These are phyloP conservation scores for Clusia tigrina DNA, from an alignment of 2,888 invertebrate genomes.

Conservation along the genomic window DNA sequence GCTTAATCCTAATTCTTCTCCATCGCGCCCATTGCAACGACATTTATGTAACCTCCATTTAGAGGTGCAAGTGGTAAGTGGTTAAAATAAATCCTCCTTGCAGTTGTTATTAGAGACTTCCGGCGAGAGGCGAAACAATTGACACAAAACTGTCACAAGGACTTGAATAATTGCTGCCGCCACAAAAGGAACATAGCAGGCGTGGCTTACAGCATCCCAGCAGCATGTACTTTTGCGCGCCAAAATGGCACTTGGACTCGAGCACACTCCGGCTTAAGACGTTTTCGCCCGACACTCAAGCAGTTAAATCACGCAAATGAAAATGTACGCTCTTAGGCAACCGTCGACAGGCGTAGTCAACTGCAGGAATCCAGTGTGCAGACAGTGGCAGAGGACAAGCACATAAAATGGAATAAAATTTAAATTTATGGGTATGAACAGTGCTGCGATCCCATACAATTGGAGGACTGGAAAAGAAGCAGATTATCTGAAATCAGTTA, in stretches of 20 bases:
- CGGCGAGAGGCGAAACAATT: slow-evolving; percentile 32
- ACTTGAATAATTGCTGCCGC: slow-evolving; percentile 33
- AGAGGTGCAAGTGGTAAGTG: no score
- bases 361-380: neutral
- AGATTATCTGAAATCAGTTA: no score
- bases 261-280: neutral
- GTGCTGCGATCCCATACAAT: no score
- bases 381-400: neutral
- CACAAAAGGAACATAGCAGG: neutral
- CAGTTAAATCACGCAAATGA: slow-evolving; percentile 20
- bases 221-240: no score
- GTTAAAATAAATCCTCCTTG: no score
- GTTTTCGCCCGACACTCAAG: neutral
- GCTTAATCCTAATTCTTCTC: no score
- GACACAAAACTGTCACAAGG: slow-evolving; percentile 34
- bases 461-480: no score
- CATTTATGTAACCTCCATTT: no score
- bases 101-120: neutral
- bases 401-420: slow-evolving; percentile 4
- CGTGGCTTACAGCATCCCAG: no score
- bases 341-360: neutral
- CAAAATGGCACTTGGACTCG: neutral
- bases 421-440: slow-evolving; percentile 5
- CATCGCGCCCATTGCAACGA: no score
- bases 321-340: neutral